Percentiles rank a stretch among this genome's conserved stretches.
These are phyloP conservation scores for Eupithecia insigniata DNA, from an alignment of 2,888 invertebrate species.

Conservation along the genomic window DNA sequence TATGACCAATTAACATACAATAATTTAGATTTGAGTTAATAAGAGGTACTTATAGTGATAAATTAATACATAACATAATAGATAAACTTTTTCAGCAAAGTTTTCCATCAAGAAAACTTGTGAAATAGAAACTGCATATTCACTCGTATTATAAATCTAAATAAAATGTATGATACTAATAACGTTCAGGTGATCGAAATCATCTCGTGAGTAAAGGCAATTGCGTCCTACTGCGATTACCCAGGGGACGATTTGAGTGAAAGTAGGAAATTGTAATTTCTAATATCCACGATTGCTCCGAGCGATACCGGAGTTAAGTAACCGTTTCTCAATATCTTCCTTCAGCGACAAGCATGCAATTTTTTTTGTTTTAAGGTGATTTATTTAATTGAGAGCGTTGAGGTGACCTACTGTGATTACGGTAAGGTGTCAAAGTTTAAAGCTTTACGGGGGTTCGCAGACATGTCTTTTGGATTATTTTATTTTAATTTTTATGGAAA, in stretches of 20 bases:
- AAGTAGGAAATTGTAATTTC: slow-evolving; percentile 41
- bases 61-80: slow-evolving; percentile 15
- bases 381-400: not conserved
- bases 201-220: slow-evolving; percentile 41
- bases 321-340: slow-evolving; percentile 26
- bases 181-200: slow-evolving; percentile 18
- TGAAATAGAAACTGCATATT: slow-evolving; percentile 67
- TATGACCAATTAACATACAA: not conserved
- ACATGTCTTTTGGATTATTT: not conserved
- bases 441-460: not conserved
- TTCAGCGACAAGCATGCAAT: slow-evolving; percentile 33
- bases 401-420: not conserved
- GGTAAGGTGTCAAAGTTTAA: not conserved
- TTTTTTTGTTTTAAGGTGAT: slow-evolving; percentile 16
- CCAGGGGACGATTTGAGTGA: slow-evolving; percentile 59
- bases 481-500: too few species aligned
- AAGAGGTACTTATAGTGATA: not conserved
- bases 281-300: slow-evolving; percentile 32
- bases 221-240: slow-evolving; percentile 70
- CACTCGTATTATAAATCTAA: slow-evolving; percentile 52
- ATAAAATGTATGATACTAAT: not conserved
- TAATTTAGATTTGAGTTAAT: not conserved
- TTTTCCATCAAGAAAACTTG: slow-evolving; percentile 61
- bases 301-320: slow-evolving; percentile 13
- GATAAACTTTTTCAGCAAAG: slow-evolving; percentile 51